Evolutionary conservation across 2,888 invertebrate species (phyloP).

Genomic region (Lamellibrachia satsuma): DNA sequence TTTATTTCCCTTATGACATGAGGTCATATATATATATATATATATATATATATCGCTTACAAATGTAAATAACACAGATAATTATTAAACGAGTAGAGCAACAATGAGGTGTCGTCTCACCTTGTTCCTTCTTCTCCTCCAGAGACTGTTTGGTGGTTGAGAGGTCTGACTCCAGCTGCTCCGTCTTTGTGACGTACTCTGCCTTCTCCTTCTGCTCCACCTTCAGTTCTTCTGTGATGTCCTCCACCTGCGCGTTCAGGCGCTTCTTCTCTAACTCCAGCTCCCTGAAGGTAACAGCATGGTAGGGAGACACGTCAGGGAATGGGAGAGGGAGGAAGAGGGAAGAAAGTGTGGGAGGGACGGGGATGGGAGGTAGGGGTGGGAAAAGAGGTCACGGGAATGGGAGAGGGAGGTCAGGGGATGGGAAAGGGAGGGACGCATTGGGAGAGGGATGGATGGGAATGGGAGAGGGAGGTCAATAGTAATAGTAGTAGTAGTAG

Average conservation of each 20-base stretch:
- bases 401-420: background rate
- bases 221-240: background rate
- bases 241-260: background rate
- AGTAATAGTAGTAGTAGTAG: background rate
- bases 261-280: background rate
- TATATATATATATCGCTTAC: no score
- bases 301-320: background rate
- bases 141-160: background rate
- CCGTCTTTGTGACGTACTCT: background rate
- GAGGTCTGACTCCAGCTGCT: background rate
- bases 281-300: background rate
- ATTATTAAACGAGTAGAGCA: background rate
- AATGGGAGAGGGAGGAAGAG: background rate
- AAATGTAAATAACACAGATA: background rate
- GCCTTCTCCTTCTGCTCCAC: background rate
- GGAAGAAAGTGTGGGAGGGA: background rate
- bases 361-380: background rate
- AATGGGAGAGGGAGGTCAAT: background rate
- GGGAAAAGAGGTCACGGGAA: background rate
- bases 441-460: background rate
- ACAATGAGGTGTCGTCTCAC: background rate
- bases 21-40: no score
- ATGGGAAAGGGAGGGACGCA: background rate
- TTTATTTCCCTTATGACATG: no score
- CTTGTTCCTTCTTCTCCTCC: slow-evolving; percentile 3